Conservation (phyloP, 2,113 vertebrate species). For the Saccopteryx bilineata region DNA sequence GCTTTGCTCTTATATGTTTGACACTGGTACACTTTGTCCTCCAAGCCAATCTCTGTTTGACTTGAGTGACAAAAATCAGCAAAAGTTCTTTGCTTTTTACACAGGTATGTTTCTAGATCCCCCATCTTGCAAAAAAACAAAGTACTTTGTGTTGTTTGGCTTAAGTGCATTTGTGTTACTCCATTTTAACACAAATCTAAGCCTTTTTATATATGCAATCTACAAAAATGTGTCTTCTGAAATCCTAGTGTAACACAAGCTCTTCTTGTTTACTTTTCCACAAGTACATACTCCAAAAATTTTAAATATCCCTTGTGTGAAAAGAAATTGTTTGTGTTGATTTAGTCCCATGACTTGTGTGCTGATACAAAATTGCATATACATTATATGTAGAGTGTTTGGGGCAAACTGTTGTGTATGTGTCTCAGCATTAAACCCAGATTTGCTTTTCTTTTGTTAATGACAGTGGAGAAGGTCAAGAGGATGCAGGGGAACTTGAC, state of each 20-base stretch:
- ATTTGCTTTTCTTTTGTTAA: slow-evolving; percentile 96
- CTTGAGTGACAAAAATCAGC: slow-evolving; percentile 80
- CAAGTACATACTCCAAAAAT: slow-evolving; percentile 85
- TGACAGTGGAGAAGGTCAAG: slow-evolving; percentile 99
- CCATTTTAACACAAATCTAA: slow-evolving; percentile 87
- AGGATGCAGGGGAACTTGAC: slow-evolving; percentile 99
- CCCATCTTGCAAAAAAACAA: slow-evolving; percentile 86
- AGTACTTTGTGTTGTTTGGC: slow-evolving; percentile 85
- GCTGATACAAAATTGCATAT: slow-evolving; percentile 82
- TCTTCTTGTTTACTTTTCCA: slow-evolving; percentile 86
- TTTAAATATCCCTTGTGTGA: slow-evolving; percentile 85
- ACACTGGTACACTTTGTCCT: slow-evolving; percentile 68
- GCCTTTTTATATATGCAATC: slow-evolving; percentile 85
- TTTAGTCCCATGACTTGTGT: slow-evolving; percentile 80
- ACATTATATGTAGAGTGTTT: slow-evolving; percentile 80
- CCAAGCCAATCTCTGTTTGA: slow-evolving; percentile 86
- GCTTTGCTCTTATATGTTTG: slow-evolving; percentile 77
- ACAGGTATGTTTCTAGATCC: slow-evolving; percentile 17
- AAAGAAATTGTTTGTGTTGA: slow-evolving; percentile 89
- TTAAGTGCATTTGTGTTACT: slow-evolving; percentile 88
- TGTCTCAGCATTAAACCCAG: slow-evolving; percentile 88
- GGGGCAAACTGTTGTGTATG: slow-evolving; percentile 81
- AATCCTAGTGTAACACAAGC: slow-evolving; percentile 84
- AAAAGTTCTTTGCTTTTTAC: slow-evolving; percentile 89
- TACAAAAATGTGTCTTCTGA: slow-evolving; percentile 82